These are phyloP conservation scores for Elachura formosa DNA, from an alignment of 2,113 vertebrate genomes.

Conservation along the genomic window DNA sequence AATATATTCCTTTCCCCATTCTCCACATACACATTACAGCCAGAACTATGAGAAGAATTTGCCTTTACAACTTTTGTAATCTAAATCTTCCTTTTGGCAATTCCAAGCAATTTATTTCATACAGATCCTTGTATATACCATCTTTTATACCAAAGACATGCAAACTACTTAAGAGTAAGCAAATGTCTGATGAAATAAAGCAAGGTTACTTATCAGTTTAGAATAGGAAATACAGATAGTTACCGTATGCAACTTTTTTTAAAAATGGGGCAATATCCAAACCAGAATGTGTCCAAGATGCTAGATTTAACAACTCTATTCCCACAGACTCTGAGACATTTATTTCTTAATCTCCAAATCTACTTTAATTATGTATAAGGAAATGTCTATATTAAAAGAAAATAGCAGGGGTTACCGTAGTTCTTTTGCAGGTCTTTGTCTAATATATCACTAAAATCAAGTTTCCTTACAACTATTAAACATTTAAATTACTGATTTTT, in stretches of 20 bases:
- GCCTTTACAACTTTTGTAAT: not conserved
- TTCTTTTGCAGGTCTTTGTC: not conserved
- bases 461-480: not conserved
- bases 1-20: not conserved
- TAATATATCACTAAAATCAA: not conserved
- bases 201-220: not conserved
- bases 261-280: not conserved
- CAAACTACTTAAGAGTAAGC: not conserved
- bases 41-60: not conserved
- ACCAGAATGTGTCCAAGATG: not conserved
- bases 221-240: not conserved
- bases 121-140: not conserved
- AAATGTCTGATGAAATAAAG: not conserved
- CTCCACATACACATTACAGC: not conserved
- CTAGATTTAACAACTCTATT: not conserved
- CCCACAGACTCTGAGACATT: not conserved
- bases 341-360: constrained; percentile 34
- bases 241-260: not conserved
- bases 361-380: constrained; percentile 27
- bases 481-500: not conserved
- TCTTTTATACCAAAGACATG: not conserved
- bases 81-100: not conserved
- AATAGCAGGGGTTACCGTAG: not conserved
- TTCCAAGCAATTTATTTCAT: not conserved
- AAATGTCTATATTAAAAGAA: not conserved